phyloP scores from a whole-genome alignment of 2,797 vertebrate species.

The Okamejei kenojei region DNA sequence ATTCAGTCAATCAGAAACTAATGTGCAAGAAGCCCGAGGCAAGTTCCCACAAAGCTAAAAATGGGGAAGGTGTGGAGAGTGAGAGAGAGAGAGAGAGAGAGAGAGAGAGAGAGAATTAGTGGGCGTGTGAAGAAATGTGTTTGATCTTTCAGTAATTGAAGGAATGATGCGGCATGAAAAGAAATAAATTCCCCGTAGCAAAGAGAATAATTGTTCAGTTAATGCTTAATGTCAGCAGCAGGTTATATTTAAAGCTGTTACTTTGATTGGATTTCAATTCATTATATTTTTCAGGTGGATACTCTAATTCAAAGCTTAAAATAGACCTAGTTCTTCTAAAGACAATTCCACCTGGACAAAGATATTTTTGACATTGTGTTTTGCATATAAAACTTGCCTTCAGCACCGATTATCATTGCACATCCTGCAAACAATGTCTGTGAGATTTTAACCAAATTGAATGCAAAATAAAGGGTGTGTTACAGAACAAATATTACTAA shows the following conservation, averaged over 20 bases:
- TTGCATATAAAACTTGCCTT: neutral
- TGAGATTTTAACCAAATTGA: neutral
- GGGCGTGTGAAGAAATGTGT: constrained; percentile 42
- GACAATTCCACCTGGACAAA: neutral
- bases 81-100: no score
- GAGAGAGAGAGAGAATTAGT: constrained; percentile 39
- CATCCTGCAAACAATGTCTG: neutral
- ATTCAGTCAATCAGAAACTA: constrained; percentile 8
- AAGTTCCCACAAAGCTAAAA: constrained; percentile 51
- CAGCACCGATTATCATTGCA: neutral
- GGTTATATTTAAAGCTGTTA: constrained; percentile 24
- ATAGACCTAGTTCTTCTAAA: neutral
- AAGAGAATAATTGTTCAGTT: constrained; percentile 40
- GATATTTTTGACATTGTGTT: neutral
- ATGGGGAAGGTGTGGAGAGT: constrained; percentile 42
- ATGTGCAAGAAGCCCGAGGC: constrained; percentile 41
- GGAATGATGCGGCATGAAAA: constrained; percentile 47
- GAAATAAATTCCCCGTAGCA: constrained; percentile 47
- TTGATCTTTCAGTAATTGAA: constrained; percentile 44
- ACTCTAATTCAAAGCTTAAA: neutral
- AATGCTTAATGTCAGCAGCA: constrained; percentile 19
- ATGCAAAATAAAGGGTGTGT: neutral
- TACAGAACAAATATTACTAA: neutral
- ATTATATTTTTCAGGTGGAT: neutral
- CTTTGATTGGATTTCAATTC: neutral